Percentiles rank a stretch among this genome's conserved stretches.
These are phyloP conservation scores for Serinus canaria DNA, from an alignment of 2,113 vertebrate species.

Conservation along the genomic window DNA sequence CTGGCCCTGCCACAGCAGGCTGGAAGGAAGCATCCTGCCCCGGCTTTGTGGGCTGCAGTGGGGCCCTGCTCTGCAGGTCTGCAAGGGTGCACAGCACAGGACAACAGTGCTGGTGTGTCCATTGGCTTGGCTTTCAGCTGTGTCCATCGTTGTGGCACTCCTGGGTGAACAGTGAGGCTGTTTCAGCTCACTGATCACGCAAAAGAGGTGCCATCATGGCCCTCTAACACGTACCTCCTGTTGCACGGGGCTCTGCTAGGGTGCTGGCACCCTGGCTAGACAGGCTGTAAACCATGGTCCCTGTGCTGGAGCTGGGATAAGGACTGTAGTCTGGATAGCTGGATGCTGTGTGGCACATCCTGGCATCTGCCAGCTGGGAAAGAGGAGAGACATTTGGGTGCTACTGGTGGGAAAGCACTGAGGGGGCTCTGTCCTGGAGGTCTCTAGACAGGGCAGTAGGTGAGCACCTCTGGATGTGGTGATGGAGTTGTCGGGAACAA, in stretches of 20 bases:
- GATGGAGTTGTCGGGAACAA: neutral
- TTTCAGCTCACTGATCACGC: neutral
- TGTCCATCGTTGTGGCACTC: fast-evolving
- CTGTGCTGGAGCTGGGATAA: neutral
- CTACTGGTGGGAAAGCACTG: neutral
- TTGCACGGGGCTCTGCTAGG: neutral
- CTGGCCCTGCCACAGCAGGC: fast-evolving
- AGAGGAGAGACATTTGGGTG: neutral
- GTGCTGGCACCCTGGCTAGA: neutral
- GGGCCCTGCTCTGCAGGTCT: neutral
- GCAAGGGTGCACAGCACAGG: neutral
- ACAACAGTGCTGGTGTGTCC: fast-evolving
- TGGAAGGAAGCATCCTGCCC: neutral
- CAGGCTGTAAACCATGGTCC: neutral
- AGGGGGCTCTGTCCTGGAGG: neutral
- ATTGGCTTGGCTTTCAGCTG: neutral
- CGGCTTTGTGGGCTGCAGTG: neutral
- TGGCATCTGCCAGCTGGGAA: neutral
- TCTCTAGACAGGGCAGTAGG: fast-evolving
- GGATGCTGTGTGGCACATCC: neutral
- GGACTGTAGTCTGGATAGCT: neutral
- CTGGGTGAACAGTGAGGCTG: neutral
- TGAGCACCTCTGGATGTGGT: neutral
- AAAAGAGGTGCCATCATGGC: neutral
- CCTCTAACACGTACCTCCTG: fast-evolving